A percentile compares a stretch with the other conserved stretches of the same genome.
Conservation (phyloP, 2,888 invertebrate species). For the Andrena bicolor region DNA sequence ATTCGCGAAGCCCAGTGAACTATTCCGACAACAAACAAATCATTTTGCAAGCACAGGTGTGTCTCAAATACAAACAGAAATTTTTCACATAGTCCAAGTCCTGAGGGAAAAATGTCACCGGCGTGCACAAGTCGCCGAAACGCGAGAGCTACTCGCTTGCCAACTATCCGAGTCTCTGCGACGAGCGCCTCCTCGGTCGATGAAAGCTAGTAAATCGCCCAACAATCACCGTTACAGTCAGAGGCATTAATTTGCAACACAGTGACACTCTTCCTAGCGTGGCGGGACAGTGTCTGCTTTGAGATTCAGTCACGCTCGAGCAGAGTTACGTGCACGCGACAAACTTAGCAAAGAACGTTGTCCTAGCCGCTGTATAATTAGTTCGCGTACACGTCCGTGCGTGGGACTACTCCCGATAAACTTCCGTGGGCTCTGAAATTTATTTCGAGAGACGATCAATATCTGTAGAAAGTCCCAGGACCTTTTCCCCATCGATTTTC, state of each 20-base stretch:
- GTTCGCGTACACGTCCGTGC: conserved; percentile 12
- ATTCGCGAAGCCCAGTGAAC: too few species aligned
- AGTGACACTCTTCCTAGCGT: background rate
- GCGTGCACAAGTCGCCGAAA: background rate
- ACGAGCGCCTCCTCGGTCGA: background rate
- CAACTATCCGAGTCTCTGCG: background rate
- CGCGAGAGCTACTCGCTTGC: background rate
- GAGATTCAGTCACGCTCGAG: conserved; percentile 3
- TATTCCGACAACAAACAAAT: too few species aligned
- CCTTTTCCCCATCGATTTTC: background rate
- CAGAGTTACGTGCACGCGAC: conserved; percentile 17
- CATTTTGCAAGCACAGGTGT: too few species aligned
- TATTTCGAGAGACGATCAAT: conserved; percentile 19
- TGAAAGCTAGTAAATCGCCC: conserved; percentile 15
- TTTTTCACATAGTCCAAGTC: too few species aligned
- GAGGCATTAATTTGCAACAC: conserved; percentile 21
- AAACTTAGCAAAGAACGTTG: conserved; percentile 20
- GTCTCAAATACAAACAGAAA: too few species aligned
- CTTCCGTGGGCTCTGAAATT: conserved; percentile 7
- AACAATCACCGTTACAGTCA: background rate
- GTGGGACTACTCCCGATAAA: conserved; percentile 25
- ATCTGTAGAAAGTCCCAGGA: conserved; percentile 17
- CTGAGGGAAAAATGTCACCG: background rate
- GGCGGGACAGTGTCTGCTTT: background rate
- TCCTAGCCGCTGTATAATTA: conserved; percentile 28